Evolutionary conservation across 2,797 vertebrate genomes (phyloP), one percentile per base, ranked within the genome.

Genomic region (Micrastur ruficollis): DNA sequence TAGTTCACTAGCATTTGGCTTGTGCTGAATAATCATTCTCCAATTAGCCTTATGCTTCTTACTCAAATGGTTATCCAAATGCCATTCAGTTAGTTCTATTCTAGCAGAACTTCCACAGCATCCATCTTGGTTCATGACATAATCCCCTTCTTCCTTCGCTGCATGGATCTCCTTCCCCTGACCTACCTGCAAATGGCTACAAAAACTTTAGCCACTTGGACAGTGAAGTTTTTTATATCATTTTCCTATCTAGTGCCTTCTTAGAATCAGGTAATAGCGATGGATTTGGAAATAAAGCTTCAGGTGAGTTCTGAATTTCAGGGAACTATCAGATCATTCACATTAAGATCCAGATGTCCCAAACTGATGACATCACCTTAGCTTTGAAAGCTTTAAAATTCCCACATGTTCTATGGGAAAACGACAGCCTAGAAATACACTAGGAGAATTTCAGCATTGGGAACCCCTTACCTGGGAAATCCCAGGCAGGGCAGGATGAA

Each of bases 11-110:
- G 27, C 19, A 81, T 91, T 68, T 91, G 52, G 14, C 16, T n/a
- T 76, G 44, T 49, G n/a, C 12, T 71, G 52, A 92, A 38, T 82
- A 87, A 91, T 74, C 36, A 80, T 76, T 85, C 93, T 63, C 59
- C n/a, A 86, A 38, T 87, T 67, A 85, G 22, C 26, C 8, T 75
- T 42, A 59, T 0, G 1, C 12, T 79, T 90, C 25, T 72, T 38
- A 68, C 72, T 81, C 63, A 63, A 68, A 62, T 53, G 18, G 44
- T 67, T 90, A 14, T 52, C 58, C 34, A 92, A 85, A 67, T 1
- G 2, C 14, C 63, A 66, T 75, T 62, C 22, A 56, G 10, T 46
- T 36, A 40, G 17, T 20, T 62, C 7, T 40, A 4, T 50, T 56
- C 61, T 55, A 61, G 25, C 4, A 68, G 78, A 66, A 49, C 6